phyloP scores from a whole-genome alignment of 2,797 vertebrate genomes.

The Chaunax sp. region DNA sequence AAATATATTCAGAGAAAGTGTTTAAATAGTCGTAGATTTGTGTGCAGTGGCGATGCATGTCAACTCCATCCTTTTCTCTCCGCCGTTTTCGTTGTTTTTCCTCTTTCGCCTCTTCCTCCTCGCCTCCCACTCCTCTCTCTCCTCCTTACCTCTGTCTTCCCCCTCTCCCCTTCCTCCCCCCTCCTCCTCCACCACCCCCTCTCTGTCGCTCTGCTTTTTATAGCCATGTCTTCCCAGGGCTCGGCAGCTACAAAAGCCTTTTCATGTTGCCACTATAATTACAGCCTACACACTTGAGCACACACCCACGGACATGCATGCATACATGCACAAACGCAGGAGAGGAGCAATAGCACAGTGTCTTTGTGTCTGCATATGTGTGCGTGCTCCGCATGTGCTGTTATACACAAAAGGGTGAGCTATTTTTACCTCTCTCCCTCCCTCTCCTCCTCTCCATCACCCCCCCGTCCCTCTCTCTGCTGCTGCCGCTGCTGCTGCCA shows the following conservation, averaged over 20 bases:
- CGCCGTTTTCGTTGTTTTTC: constrained; percentile 53
- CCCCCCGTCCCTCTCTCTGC: constrained; percentile 41
- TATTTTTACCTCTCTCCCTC: constrained; percentile 77
- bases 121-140: constrained; percentile 25
- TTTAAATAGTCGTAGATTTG: constrained; percentile 15
- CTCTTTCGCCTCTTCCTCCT: constrained; percentile 45
- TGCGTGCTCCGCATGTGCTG: constrained; percentile 74
- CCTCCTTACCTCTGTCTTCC: constrained; percentile 59
- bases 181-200: constrained; percentile 60
- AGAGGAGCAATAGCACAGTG: constrained; percentile 45
- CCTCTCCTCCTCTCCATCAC: constrained; percentile 30
- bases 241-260: constrained; percentile 81
- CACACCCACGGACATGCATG: not conserved
- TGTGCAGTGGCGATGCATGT: constrained; percentile 34
- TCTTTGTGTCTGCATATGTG: constrained; percentile 72
- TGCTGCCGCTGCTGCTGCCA: constrained; percentile 57
- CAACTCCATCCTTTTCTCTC: constrained; percentile 36
- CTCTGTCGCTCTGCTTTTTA: constrained; percentile 84
- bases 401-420: constrained; percentile 80
- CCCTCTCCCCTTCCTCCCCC: constrained; percentile 34
- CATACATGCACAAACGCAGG: constrained; percentile 10
- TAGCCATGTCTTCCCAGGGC: constrained; percentile 82
- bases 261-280: constrained; percentile 82
- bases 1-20: constrained; percentile 35
- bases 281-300: constrained; percentile 69